These are phyloP conservation scores for Colistium nudipinnis DNA, from an alignment of 2,113 vertebrate species.

Conservation along the genomic window DNA sequence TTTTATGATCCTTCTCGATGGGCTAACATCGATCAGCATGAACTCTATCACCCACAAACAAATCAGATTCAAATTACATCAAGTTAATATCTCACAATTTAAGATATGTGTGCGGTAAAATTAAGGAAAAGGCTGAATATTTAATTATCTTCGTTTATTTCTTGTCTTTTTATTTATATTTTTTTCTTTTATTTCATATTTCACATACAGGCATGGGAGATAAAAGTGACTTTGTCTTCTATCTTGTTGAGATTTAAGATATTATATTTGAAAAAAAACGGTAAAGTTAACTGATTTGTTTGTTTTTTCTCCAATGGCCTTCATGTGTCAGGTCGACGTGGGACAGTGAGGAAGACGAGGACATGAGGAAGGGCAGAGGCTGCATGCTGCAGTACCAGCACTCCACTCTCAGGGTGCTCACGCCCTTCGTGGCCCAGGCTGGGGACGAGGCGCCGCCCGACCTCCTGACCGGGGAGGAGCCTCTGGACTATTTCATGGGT, in stretches of 20 bases:
- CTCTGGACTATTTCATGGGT: conserved; percentile 84
- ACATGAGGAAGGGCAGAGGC: conserved; percentile 86
- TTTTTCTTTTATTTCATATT: too few relatives aligned
- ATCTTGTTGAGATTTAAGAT: too few relatives aligned
- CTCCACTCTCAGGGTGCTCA: conserved; percentile 87
- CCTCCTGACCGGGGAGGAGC: conserved; percentile 52
- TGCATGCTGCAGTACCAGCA: conserved; percentile 95
- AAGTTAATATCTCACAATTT: too few relatives aligned
- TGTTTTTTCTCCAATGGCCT: too few relatives aligned
- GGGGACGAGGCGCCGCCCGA: conserved; percentile 35
- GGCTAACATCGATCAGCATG: conserved; percentile 45
- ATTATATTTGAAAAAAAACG: too few relatives aligned
- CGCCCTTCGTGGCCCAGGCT: conserved; percentile 87
- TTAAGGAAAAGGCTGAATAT: too few relatives aligned
- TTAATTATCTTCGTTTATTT: too few relatives aligned
- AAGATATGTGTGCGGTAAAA: too few relatives aligned
- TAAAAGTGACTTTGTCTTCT: too few relatives aligned
- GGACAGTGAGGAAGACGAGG: conserved; percentile 91
- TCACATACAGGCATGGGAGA: too few relatives aligned
- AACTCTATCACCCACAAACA: conserved; percentile 49
- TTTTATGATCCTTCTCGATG: conserved; percentile 57
- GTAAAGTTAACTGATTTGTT: too few relatives aligned
- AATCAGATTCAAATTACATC: conserved; percentile 38
- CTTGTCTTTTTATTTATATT: too few relatives aligned
- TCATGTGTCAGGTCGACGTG: conserved; percentile 81